Base-by-base conservation (phyloP, 2,888 invertebrate species). In the Eurois occulta region DNA sequence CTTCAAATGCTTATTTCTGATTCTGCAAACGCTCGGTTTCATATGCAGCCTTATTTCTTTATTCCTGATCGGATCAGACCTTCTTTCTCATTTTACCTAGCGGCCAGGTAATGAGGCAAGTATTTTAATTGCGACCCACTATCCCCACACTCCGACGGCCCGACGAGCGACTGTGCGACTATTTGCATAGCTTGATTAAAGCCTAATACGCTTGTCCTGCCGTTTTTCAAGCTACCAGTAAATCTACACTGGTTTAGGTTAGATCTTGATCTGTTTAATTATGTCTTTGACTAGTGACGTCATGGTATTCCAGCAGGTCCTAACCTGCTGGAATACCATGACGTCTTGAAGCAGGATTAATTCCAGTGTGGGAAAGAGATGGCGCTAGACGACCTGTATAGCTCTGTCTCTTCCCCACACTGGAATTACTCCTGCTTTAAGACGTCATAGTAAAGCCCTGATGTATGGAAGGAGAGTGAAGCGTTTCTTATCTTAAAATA, bases 121-220 rank as follows among this genome's bases (percentile, higher is more conserved):
- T 85, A 86, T 83, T 89, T 87, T 93, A 93, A 93, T 92, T 92
- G 90, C 91, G 87, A 88, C 86, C 88, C 89, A 91, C 90, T 91
- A 91, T 80, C 80, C 76, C 81, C 82, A 77, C 86, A 80, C 65
- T 38, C 52, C 71, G 77, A 80, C 72, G 60, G 80, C 52, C 55
- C 28, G 75, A 66, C 70, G 75, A 76, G 60, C 52, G 72, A 60
- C 70, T 76, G 46, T 67, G 32, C 62, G 64, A 83, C 46, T 88
- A 92, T 92, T 91, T 91, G 87, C 92, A 91, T 92, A 91, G 87
- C 87, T 80, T 83, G 83, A 87, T 86, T 88, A 85, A 81, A 88
- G 68, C 77, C 67, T 81, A 88, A 88, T 81, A 83, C 84, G 84
- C 78, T 76, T 86, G 82, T 87, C 84, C 72, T 71, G 64, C 43